Conservation (phyloP, 30 jellyfish, hydroid and myxozoan genomes). For the Morbakka virulenta region DNA sequence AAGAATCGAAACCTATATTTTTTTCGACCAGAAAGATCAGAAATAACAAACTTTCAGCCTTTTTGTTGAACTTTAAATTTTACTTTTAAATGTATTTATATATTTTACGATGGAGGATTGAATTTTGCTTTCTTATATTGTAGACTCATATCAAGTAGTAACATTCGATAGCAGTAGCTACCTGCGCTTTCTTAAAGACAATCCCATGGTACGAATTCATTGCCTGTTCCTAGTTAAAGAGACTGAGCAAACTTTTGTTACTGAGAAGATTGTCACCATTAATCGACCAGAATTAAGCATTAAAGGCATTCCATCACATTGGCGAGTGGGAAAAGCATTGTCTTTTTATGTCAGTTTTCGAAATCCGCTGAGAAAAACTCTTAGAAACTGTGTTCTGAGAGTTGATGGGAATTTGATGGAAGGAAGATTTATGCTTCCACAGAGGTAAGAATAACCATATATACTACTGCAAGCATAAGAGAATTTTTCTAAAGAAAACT, state of each 20-base stretch:
- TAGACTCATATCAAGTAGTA: too few species aligned
- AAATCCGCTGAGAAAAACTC: slow-evolving; percentile 55
- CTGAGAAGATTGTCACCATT: slow-evolving; percentile 66
- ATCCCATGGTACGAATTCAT: slow-evolving; percentile 74
- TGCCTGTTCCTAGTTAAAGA: slow-evolving; percentile 60
- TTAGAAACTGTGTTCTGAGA: slow-evolving; percentile 73
- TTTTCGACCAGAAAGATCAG: too few species aligned
- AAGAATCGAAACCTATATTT: too few species aligned
- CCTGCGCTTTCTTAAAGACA: slow-evolving; percentile 45
- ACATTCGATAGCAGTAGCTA: too few species aligned
- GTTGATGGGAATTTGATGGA: slow-evolving; percentile 78
- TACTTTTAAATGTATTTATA: too few species aligned
- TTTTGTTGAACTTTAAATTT: too few species aligned
- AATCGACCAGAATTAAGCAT: slow-evolving; percentile 73
- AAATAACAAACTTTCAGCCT: too few species aligned
- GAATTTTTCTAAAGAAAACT: too few species aligned
- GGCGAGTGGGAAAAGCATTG: slow-evolving; percentile 65
- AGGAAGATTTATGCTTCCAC: slow-evolving; percentile 72
- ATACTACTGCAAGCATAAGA: too few species aligned
- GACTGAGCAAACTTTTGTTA: slow-evolving; percentile 81
- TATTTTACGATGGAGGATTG: too few species aligned
- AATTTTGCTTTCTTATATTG: too few species aligned
- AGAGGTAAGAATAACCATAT: slow-evolving; percentile 53
- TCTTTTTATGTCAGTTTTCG: slow-evolving; percentile 61
- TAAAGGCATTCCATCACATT: slow-evolving; percentile 64